A percentile compares a stretch with the other conserved stretches of the same genome.
phyloP scores from a whole-genome alignment of 2,797 vertebrate genomes.

The Aplochiton taeniatus region DNA sequence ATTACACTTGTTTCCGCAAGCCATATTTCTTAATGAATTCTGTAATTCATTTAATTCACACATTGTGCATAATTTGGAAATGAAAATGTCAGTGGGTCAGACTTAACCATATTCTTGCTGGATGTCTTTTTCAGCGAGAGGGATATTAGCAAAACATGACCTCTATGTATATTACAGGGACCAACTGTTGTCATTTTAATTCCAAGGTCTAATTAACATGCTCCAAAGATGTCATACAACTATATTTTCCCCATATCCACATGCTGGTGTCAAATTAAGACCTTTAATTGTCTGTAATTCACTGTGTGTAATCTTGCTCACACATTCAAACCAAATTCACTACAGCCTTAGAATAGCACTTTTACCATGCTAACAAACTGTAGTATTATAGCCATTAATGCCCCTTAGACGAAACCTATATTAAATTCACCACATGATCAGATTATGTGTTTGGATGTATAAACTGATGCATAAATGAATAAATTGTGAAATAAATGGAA shows the following conservation, averaged over 20 bases:
- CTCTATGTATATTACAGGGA: slow-evolving; percentile 81
- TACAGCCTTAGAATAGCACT: neutral
- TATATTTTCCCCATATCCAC: slow-evolving; percentile 65
- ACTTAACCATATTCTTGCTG: slow-evolving; percentile 83
- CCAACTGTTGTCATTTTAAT: slow-evolving; percentile 77
- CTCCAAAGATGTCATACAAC: slow-evolving; percentile 70
- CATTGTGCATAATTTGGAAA: slow-evolving; percentile 90
- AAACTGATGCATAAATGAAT: slow-evolving; percentile 71
- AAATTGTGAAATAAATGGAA: slow-evolving; percentile 63
- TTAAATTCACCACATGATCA: slow-evolving; percentile 57
- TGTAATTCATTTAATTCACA: slow-evolving; percentile 95
- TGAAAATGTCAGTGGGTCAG: slow-evolving; percentile 87
- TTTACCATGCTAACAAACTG: neutral
- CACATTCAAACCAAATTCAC: slow-evolving; percentile 9
- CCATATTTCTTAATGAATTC: slow-evolving; percentile 91
- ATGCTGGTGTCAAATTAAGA: slow-evolving; percentile 57
- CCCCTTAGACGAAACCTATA: neutral
- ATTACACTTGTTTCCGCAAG: slow-evolving; percentile 83
- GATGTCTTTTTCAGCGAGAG: slow-evolving; percentile 84
- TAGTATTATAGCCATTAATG: slow-evolving; percentile 13
- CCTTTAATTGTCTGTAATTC: slow-evolving; percentile 56
- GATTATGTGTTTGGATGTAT: slow-evolving; percentile 50
- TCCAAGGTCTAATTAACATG: slow-evolving; percentile 62
- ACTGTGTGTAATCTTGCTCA: slow-evolving; percentile 46
- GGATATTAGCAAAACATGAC: slow-evolving; percentile 87